Conservation (phyloP, 2,888 invertebrate species). For the Sphinx pinastri region DNA sequence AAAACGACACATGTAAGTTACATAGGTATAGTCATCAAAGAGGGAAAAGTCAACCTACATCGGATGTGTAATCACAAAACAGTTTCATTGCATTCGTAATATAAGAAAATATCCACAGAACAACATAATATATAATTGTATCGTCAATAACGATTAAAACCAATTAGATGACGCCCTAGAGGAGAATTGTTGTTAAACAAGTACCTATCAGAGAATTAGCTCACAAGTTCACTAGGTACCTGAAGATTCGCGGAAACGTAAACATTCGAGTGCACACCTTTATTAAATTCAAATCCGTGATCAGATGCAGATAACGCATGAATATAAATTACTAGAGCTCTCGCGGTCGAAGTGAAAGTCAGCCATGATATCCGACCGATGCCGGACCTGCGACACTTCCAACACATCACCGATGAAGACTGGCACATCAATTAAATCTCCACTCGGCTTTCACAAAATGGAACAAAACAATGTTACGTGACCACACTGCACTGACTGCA, state of each 20-base stretch:
- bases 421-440: constrained; percentile 59
- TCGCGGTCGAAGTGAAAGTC: constrained; percentile 72
- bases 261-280: constrained; percentile 35
- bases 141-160: constrained; percentile 18
- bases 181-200: constrained; percentile 26
- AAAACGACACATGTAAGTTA: neutral
- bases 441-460: constrained; percentile 61
- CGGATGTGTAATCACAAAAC: neutral
- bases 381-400: constrained; percentile 62
- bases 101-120: neutral
- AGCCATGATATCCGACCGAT: constrained; percentile 54
- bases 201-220: constrained; percentile 26
- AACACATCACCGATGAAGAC: constrained; percentile 56
- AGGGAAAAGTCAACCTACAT: neutral
- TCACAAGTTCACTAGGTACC: constrained; percentile 22
- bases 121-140: neutral
- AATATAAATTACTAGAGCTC: constrained; percentile 63
- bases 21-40: constrained; percentile 2
- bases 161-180: constrained; percentile 26
- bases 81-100: neutral
- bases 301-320: constrained; percentile 66
- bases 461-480: constrained; percentile 45
- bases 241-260: constrained; percentile 37
- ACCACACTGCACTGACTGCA: constrained; percentile 26
- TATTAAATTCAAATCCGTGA: constrained; percentile 64